Conservation (phyloP, 2,888 invertebrate species). For the Ariolimax columbianus region DNA sequence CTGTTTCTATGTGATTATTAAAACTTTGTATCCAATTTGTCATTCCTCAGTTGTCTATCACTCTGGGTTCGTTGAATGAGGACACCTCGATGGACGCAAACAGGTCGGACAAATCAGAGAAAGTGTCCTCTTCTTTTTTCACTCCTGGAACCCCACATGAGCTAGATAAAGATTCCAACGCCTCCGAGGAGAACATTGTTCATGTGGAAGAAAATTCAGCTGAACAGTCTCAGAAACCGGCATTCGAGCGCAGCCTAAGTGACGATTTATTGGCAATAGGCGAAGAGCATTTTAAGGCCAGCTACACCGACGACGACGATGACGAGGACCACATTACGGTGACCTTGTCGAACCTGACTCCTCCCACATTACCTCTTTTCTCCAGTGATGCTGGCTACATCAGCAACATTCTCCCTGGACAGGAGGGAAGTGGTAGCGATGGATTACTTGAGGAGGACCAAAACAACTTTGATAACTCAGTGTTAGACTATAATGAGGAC, state of each 20-base stretch:
- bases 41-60: constrained; percentile 39
- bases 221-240: not conserved
- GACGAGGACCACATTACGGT: constrained; percentile 50
- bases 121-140: not conserved
- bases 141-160: not conserved
- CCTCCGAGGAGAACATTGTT: not conserved
- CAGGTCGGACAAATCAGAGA: constrained; percentile 12
- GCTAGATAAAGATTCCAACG: not conserved
- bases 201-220: not conserved
- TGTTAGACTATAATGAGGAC: constrained; percentile 36
- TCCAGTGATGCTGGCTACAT: constrained; percentile 8
- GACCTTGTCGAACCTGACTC: constrained; percentile 36
- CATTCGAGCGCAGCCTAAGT: constrained; percentile 46
- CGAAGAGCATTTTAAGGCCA: constrained; percentile 49
- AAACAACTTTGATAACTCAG: constrained; percentile 21
- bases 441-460: constrained; percentile 17
- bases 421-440: not conserved
- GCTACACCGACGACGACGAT: constrained; percentile 49
- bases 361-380: constrained; percentile 21
- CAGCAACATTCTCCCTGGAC: not conserved
- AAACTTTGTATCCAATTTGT: too few relatives aligned
- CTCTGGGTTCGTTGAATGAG: constrained; percentile 41
- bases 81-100: constrained; percentile 9
- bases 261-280: constrained; percentile 44
- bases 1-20: too few relatives aligned